Evolutionary conservation across 2,113 vertebrate genomes (phyloP).

Genomic region (Panthera leo): DNA sequence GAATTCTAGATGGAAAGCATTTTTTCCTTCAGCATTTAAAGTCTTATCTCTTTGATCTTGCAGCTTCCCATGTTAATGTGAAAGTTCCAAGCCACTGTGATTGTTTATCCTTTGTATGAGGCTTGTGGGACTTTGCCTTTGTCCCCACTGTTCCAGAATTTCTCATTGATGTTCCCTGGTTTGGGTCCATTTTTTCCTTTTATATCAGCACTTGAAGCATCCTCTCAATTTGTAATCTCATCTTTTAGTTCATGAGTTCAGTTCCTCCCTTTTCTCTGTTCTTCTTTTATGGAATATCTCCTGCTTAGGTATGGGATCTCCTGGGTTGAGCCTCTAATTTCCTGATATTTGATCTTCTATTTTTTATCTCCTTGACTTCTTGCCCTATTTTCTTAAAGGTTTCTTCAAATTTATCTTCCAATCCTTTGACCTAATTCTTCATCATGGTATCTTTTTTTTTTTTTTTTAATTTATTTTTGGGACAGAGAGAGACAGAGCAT

Average conservation of each 20-base stretch:
- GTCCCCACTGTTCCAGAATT: neutral
- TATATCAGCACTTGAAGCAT: neutral
- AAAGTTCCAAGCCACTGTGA: neutral
- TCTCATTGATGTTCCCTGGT: neutral
- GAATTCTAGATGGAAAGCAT: neutral
- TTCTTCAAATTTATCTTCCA: neutral
- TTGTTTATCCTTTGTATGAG: neutral
- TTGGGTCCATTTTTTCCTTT: neutral
- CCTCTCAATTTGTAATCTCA: neutral
- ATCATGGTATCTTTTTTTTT: neutral
- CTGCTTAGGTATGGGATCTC: neutral
- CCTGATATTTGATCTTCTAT: neutral
- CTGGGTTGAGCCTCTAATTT: neutral
- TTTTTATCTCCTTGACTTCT: neutral
- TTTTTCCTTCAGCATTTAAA: neutral
- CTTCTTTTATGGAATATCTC: neutral
- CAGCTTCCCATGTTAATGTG: neutral
- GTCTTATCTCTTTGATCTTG: neutral
- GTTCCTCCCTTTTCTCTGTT: neutral
- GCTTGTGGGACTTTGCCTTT: neutral
- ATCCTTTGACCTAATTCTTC: neutral
- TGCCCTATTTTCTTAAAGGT: neutral
- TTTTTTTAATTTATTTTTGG: too few relatives aligned
- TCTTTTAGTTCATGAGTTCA: neutral
- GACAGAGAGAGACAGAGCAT: too few relatives aligned